phyloP scores from a whole-genome alignment of 2,888 invertebrate species.

The Pyrrhosoma nymphula region DNA sequence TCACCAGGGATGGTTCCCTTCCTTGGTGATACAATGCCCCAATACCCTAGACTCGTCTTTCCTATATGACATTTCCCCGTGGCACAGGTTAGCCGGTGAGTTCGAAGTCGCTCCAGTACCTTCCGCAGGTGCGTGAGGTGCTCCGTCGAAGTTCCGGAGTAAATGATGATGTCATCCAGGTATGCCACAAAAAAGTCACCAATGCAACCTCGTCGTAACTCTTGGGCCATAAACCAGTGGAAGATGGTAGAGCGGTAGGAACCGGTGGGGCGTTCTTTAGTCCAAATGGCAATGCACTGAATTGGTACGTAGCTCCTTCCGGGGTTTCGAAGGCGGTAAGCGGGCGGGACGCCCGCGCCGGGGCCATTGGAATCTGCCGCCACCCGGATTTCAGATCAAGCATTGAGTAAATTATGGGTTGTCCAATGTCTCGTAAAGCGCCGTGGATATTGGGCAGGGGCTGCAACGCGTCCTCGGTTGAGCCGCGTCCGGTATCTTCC shows the following conservation, averaged over 20 bases:
- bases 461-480: too few relatives aligned
- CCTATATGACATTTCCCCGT: conserved; percentile 71
- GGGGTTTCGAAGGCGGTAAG: conserved; percentile 74
- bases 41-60: background rate
- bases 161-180: conserved; percentile 68
- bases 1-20: too few relatives aligned
- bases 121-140: conserved; percentile 71
- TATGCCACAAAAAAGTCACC: conserved; percentile 53
- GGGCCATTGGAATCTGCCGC: conserved; percentile 74
- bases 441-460: too few relatives aligned
- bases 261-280: too few relatives aligned
- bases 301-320: conserved; percentile 73
- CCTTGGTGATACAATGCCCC: background rate
- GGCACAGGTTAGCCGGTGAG: conserved; percentile 69
- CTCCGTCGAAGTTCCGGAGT: conserved; percentile 70
- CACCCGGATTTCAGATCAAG: too few relatives aligned
- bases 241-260: too few relatives aligned
- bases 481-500: too few relatives aligned
- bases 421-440: too few relatives aligned
- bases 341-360: conserved; percentile 69
- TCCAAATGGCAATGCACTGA: conserved; percentile 69
- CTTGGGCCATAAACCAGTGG: conserved; percentile 71
- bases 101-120: conserved; percentile 71
- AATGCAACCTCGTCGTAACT: too few relatives aligned
- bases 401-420: too few relatives aligned